A percentile compares a stretch with the other conserved stretches of the same genome.
phyloP scores from a whole-genome alignment of 2,797 vertebrate genomes.

The Poecilia picta region DNA sequence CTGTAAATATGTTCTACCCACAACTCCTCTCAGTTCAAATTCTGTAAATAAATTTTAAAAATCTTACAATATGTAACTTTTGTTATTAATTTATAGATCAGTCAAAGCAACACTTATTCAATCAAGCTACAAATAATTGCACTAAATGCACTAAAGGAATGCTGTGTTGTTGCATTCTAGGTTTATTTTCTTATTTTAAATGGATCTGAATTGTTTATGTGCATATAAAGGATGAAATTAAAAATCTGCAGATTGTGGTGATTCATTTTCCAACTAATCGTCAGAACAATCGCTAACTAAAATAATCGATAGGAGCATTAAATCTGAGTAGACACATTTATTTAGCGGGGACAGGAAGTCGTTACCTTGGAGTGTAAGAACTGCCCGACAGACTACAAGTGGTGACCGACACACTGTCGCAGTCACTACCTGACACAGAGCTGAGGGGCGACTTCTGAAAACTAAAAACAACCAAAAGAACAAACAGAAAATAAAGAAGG shows the following conservation, averaged over 20 bases:
- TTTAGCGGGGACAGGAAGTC: not conserved
- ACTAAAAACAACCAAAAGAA: conserved; percentile 79
- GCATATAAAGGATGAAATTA: not conserved
- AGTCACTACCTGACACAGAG: conserved; percentile 93
- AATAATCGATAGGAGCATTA: not conserved
- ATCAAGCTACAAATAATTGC: too few species aligned
- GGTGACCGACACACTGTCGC: conserved; percentile 93
- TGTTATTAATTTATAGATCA: too few species aligned
- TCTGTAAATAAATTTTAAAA: not conserved
- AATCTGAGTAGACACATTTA: not conserved
- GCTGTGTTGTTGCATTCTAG: not conserved
- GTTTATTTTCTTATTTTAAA: not conserved
- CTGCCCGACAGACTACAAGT: conserved; percentile 95
- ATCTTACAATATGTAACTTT: too few species aligned
- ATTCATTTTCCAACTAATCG: not conserved
- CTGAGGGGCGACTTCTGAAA: conserved; percentile 89
- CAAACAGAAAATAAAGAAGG: conserved; percentile 1
- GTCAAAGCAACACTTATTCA: too few species aligned
- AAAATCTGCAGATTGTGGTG: not conserved
- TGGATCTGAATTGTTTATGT: not conserved
- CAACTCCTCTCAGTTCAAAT: not conserved
- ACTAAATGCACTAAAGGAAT: not conserved
- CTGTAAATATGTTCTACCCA: not conserved
- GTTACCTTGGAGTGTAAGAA: conserved; percentile 90
- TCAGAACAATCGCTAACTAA: not conserved